Evolutionary conservation across 1,140 invertebrate species (phyloP), one percentile per base, ranked within the genome.

Genomic region (Nautilus pompilius): DNA sequence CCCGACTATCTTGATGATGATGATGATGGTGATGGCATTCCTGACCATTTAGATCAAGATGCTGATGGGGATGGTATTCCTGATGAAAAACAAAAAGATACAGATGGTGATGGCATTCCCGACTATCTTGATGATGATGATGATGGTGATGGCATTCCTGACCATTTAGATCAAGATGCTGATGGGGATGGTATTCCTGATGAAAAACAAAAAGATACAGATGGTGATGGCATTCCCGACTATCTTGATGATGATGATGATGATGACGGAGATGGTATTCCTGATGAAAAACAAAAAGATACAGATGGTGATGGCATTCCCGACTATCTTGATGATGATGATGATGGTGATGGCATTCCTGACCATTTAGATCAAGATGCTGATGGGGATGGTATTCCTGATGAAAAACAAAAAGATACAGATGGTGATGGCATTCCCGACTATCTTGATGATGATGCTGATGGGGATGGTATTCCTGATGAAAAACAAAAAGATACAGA

Each of bases 351-450:
- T 66, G 78, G 75, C 20, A 73, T 79, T 34, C 69, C 73, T 6
- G 74, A 80, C 53, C 62, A 70, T 20, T 45, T 72, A 4, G 49
- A 53, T 32, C 63, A 48, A 13, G 75, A 74, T 61, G 65, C 63
- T 6, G 76, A 79, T 61, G 72, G 74, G 10, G 76, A 79, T 65
- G 74, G 74, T 46, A 72, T 75, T 45, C 71, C 74, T 3, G 75
- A 80, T 62, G 1, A 60, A 17, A 72, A 75, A 20, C n/a, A n/a
- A n/a, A 62, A 70, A 22, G 74, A 79, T 63, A 62, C 67, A 53
- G 76, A 80, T 57, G 64, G 73, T 66, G 74, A 81, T 60, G 78
- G 76, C n/a, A 71, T 80, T 55, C 72, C 74, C 30, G 76, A 81
- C 62, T 46, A 75, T 36, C 63, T 76, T 22, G 64, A 74, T 55